Evolutionary conservation across 1,140 invertebrate genomes (phyloP), one percentile per base, ranked within the genome.

Genomic region (Ceratina calcarata): DNA sequence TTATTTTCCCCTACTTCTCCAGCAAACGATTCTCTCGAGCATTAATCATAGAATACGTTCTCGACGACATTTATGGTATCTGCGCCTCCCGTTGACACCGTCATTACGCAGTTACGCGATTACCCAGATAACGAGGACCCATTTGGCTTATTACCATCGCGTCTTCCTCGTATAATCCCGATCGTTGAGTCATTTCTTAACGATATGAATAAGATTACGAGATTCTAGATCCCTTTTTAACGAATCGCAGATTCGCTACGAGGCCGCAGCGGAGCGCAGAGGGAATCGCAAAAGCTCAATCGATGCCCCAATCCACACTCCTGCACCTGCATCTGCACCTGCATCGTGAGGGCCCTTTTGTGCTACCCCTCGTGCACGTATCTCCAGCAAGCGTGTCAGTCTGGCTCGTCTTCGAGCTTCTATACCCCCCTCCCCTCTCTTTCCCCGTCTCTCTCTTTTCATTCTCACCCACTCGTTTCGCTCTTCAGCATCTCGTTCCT

Each of bases 101-200:
- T 85, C 78, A 76, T 85, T 85, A 80, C 57, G 71, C 82, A 85
- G 53, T 85, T 85, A 84, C 70, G 49, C n/a, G 78, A 76, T 80
- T 70, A 62, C 65, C 37, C 53, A 49, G 58, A 84, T 85, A 84
- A 85, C 76, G 27, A 62, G 10, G 24, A 18, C 10, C 70, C 71
- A 85, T 84, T 84, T 76, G 49, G 61, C 55, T 85, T 61, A 80
- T 80, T 84, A 84, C 69, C 68, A 45, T 49, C 55, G 78, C 45
- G 70, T 61, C 71, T 58, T 71, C 55, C 51, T n/a, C 49, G 65
- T 55, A 67, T 3, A 24, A 53, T 37, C 57, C 18, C 73, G 67
- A 73, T 67, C 79, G 58, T 72, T 16, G 22, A 32, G 27, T 32
- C 27, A 32, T 10, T 60, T 76, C 67, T 69, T 20, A 55, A 7